Evolutionary conservation across 1,140 invertebrate genomes (phyloP).

Genomic region (Polypedilum vanderplanki): DNA sequence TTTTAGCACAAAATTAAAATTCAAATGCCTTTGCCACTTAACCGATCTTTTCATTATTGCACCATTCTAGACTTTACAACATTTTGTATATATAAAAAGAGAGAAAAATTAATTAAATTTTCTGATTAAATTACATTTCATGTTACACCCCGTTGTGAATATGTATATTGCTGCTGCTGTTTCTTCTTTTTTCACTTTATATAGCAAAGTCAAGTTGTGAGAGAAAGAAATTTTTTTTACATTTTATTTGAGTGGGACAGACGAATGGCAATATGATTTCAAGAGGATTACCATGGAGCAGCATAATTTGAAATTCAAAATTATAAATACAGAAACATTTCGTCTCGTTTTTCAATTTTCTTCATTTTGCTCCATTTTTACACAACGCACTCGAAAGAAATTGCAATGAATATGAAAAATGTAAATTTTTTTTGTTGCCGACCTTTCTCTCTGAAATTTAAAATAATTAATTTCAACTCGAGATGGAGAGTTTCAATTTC

Average conservation of each 20-base stretch:
- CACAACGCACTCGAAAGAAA: neutral
- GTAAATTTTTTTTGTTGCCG: neutral
- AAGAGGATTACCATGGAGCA: conserved; percentile 3
- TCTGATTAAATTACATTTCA: conserved; percentile 22
- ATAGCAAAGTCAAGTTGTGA: neutral
- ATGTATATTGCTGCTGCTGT: neutral
- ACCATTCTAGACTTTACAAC: too few species aligned
- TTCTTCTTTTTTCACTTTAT: neutral
- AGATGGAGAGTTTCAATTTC: neutral
- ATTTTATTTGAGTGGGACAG: neutral
- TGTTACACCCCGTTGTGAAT: neutral
- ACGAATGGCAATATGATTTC: neutral
- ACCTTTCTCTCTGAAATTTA: neutral
- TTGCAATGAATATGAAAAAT: conserved; percentile 7
- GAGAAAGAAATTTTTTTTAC: neutral
- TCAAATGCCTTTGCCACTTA: too few species aligned
- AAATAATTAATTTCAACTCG: neutral
- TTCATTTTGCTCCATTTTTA: neutral
- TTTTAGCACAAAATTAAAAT: too few species aligned
- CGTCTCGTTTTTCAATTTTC: neutral
- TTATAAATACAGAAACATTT: neutral
- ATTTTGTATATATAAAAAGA: neutral
- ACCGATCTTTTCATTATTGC: too few species aligned
- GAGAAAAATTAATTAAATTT: conserved; percentile 24
- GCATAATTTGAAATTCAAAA: conserved; percentile 20